phyloP scores from a whole-genome alignment of 2,888 invertebrate genomes.

The Ectobius pallidus region DNA sequence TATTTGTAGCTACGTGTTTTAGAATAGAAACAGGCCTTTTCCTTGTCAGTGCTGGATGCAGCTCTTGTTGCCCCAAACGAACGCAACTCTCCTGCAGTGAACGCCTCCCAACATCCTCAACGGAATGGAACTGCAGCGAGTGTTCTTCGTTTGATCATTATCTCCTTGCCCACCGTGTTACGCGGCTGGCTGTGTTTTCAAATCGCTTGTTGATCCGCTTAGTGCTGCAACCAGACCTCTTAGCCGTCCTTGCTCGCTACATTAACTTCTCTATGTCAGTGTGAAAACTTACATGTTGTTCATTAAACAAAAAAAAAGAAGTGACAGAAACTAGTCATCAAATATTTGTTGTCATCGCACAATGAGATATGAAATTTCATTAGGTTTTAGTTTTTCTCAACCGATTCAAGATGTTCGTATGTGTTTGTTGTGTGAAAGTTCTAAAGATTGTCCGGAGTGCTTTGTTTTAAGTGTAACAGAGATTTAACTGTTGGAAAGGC shows the following conservation, averaged over 20 bases:
- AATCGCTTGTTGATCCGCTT: conserved; percentile 26
- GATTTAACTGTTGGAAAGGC: conserved; percentile 15
- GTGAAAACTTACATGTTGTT: conserved; percentile 37
- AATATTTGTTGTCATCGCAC: conserved; percentile 37
- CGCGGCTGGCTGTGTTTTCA: conserved; percentile 21
- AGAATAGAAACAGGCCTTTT: conserved; percentile 28
- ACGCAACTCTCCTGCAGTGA: conserved; percentile 25
- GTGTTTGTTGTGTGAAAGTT: not conserved
- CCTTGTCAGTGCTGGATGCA: conserved; percentile 29
- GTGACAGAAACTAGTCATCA: conserved; percentile 37
- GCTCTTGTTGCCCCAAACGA: conserved; percentile 5
- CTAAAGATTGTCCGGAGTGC: not conserved
- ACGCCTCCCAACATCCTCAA: conserved; percentile 24
- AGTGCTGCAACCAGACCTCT: conserved; percentile 24
- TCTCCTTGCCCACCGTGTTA: conserved; percentile 14
- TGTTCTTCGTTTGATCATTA: conserved; percentile 15
- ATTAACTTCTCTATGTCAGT: conserved; percentile 33
- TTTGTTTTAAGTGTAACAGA: conserved; percentile 11
- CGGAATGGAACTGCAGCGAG: conserved; percentile 26
- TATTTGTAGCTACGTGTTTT: conserved; percentile 22
- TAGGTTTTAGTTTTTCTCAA: conserved; percentile 32
- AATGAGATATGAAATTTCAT: conserved; percentile 29
- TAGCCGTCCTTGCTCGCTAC: conserved; percentile 34
- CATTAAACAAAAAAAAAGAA: conserved; percentile 23
- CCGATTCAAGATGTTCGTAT: conserved; percentile 4